A percentile compares a stretch with the other conserved stretches of the same genome.
These are phyloP conservation scores for Borostomias antarcticus DNA, from an alignment of 2,797 vertebrate species.

Conservation along the genomic window DNA sequence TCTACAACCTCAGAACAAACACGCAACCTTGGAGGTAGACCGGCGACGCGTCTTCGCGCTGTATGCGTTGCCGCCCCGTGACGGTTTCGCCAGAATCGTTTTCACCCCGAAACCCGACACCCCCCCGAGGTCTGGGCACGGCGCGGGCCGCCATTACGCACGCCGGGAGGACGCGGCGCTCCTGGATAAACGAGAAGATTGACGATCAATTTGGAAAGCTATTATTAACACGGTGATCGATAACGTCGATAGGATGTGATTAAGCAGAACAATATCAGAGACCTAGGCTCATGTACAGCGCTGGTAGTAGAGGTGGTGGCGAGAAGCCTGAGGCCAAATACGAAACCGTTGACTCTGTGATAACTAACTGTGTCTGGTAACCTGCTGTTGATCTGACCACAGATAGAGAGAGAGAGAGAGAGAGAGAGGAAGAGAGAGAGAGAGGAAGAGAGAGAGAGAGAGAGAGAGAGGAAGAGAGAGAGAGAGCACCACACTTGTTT, in stretches of 20 bases:
- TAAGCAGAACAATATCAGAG: conserved; percentile 36
- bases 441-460: conserved; percentile 37
- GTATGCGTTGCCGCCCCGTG: conserved; percentile 21
- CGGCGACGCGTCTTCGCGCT: conserved; percentile 39
- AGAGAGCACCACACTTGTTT: no score
- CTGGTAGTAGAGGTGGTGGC: conserved; percentile 1
- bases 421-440: conserved; percentile 30
- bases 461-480: conserved; percentile 31
- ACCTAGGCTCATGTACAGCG: conserved; percentile 18
- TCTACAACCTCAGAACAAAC: conserved; percentile 34
- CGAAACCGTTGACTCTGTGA: conserved; percentile 1
- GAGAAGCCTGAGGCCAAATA: conserved; percentile 19
- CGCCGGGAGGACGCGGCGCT: conserved; percentile 48
- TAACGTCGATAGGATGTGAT: conserved; percentile 56
- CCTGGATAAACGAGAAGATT: conserved; percentile 44
- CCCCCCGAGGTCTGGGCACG: conserved; percentile 25
- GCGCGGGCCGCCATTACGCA: conserved; percentile 33
- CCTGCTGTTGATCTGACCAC: conserved; percentile 15
- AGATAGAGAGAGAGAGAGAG: conserved; percentile 41
- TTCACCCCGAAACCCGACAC: conserved; percentile 41
- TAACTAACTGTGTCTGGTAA: conserved; percentile 21
- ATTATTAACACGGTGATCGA: conserved; percentile 60
- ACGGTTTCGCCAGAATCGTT: conserved; percentile 13
- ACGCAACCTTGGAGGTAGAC: conserved; percentile 44
- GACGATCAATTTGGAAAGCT: conserved; percentile 48